These are phyloP conservation scores for Lasioglossum morio DNA, from an alignment of 2,888 invertebrate species.

Conservation along the genomic window DNA sequence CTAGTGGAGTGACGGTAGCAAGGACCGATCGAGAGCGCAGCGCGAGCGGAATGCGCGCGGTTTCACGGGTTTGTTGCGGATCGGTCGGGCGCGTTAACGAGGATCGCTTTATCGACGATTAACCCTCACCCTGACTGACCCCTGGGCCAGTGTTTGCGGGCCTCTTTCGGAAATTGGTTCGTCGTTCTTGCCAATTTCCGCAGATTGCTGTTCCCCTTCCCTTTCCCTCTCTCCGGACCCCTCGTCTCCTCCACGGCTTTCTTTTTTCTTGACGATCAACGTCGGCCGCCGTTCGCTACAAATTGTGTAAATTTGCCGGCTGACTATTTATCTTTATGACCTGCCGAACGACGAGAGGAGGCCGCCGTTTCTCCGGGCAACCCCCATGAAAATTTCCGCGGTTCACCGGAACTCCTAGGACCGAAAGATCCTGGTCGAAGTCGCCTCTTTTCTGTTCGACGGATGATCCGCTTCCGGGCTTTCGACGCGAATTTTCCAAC, in stretches of 20 bases:
- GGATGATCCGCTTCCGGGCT: neutral
- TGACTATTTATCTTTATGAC: conserved; percentile 84
- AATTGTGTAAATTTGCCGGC: conserved; percentile 84
- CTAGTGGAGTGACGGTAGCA: conserved; percentile 48
- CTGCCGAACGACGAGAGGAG: conserved; percentile 71
- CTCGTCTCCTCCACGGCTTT: conserved; percentile 41
- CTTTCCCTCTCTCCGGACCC: conserved; percentile 16
- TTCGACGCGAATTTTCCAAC: conserved; percentile 20
- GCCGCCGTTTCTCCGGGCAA: conserved; percentile 44
- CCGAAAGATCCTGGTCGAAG: conserved; percentile 6
- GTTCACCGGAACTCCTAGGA: conserved; percentile 45
- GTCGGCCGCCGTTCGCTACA: conserved; percentile 73
- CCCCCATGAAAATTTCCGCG: conserved; percentile 73
- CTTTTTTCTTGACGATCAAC: conserved; percentile 49
- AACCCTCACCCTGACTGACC: conserved; percentile 82
- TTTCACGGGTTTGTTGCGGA: conserved; percentile 64
- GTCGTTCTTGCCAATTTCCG: conserved; percentile 82
- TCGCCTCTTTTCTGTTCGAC: conserved; percentile 16
- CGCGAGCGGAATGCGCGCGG: conserved; percentile 45
- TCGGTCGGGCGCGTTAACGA: conserved; percentile 81
- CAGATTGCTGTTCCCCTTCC: conserved; percentile 73
- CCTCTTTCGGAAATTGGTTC: conserved; percentile 82
- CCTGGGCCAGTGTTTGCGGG: conserved; percentile 79
- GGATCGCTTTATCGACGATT: conserved; percentile 84
- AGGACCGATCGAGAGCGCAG: conserved; percentile 36